phyloP scores from a whole-genome alignment of 1,140 invertebrate genomes.

The Papilio machaon region DNA sequence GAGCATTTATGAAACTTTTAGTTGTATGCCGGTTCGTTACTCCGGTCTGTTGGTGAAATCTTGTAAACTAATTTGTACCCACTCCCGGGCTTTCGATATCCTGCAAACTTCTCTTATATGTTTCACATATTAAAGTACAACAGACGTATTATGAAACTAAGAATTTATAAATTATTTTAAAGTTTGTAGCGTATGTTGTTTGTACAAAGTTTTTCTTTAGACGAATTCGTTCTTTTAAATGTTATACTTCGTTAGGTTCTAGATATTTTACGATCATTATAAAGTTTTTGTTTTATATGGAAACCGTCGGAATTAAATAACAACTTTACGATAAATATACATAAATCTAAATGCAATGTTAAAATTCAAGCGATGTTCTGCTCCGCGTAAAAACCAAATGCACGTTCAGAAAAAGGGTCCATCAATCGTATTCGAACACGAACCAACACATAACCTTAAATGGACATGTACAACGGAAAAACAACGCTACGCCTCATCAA shows the following conservation, averaged over 20 bases:
- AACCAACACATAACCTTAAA: slow-evolving; percentile 15
- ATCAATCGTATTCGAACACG: slow-evolving; percentile 29
- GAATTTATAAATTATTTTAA: not conserved
- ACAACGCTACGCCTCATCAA: slow-evolving; percentile 28
- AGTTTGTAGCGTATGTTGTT: not conserved
- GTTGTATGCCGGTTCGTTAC: slow-evolving; percentile 3
- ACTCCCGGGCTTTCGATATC: slow-evolving; percentile 16
- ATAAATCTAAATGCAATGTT: slow-evolving; percentile 2
- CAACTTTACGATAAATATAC: not conserved
- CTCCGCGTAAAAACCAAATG: slow-evolving; percentile 9
- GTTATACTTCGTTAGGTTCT: not conserved
- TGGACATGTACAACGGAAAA: slow-evolving; percentile 21
- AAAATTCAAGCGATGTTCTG: slow-evolving; percentile 13
- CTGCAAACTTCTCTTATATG: slow-evolving; percentile 16
- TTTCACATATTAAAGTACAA: slow-evolving; percentile 5
- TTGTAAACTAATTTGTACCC: slow-evolving; percentile 29
- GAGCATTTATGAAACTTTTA: slow-evolving; percentile 14
- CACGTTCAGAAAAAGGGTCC: slow-evolving; percentile 25
- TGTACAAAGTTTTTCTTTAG: not conserved
- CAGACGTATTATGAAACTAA: slow-evolving; percentile 5
- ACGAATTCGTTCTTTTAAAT: not conserved
- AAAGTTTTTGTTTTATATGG: not conserved
- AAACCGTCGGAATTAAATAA: not conserved
- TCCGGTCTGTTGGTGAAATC: slow-evolving; percentile 31
- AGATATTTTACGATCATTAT: slow-evolving; percentile 2